Evolutionary conservation across 2,797 vertebrate species (phyloP), one percentile per base, ranked within the genome.

Genomic region (Eremophila alpestris): DNA sequence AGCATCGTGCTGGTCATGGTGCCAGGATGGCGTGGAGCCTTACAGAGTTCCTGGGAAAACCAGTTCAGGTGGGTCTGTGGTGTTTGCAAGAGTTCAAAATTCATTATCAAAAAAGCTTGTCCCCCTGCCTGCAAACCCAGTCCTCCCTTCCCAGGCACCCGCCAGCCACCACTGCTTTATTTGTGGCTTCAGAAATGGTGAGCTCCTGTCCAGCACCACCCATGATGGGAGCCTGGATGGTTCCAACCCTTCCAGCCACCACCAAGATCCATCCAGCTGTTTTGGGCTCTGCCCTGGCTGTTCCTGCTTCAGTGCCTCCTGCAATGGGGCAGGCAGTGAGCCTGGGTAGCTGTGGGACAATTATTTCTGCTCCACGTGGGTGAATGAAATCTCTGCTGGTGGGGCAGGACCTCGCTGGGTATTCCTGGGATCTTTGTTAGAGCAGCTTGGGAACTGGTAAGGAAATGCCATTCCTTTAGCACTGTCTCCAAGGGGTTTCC

Each of bases 1-100:
- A 32, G 18, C 0, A 0, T 9, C 1, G 1, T 23, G 36, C 46
- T n/a, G 60, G 21, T 38, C 16, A 0, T 14, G 40, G 48, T 70
- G 34, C 54, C 48, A 29, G 43, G 40, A 43, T 49, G 30, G 54
- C 0, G 5, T 46, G 38, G 32, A 22, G 4, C 16, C 41, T 7
- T 14, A 20, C 8, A 40, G 55, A 64, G 18, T 7, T 79, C n/a
- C 70, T 1, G 1, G 74, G 16, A 78, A 89, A 79, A 45, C 24
- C 51, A 63, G 8, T 10, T 51, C 29, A 62, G 32, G 12, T 79
- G 40, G 29, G 32, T 27, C 41, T 16, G 58, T 36, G 36, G 32
- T 55, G 34, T 52, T 59, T 30, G n/a, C 19, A 51, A 9, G 58
- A 60, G 10, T 36, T 59, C 67, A 82, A 38, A 78, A 26, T 3